Evolutionary conservation across 2,888 invertebrate genomes (phyloP), one percentile per base, ranked within the genome.

Genomic region (Chydorus sphaericus): DNA sequence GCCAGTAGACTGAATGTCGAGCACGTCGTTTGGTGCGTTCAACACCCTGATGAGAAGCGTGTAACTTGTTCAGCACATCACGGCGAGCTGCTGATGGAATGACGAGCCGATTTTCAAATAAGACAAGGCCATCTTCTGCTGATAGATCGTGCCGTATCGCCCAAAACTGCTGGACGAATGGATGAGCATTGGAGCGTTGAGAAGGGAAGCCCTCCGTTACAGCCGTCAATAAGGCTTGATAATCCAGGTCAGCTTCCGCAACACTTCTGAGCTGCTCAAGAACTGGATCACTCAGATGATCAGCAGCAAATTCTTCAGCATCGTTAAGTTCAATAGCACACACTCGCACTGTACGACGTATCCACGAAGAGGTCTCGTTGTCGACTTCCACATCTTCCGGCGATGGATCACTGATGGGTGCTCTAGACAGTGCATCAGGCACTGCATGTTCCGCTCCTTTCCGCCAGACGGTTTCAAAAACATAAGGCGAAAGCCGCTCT

Each of bases 1-100:
- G 57, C 57, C 63, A 64, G 61, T 57, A 63, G 14, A 59, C 59
- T 51, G 59, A 62, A 18, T 57, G 57, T 16, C 61, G 54, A 7
- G 62, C 48, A 8, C 60, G 54, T 4, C 56, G 54, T 49, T 62
- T 60, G 10, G 59, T 64, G 16, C 59, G 57, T n/a, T 23, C 55
- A 8, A 59, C 58, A 7, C 62, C 62, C 52, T 61, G 60, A 39
- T 63, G 61, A 7, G 62, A 59, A 20, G 51, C 44, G 39, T 64
- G 64, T 4, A 61, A 60, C 3, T 62, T 48, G 20, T 58, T 31
- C 4, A 64, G 55, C 14, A 57, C 58, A 29, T 55, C 23, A 1
- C 54, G 36, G 26, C 59, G 59, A 16, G 61, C 51, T n/a, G 18
- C 37, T 23, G 33, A 18, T 26, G 60, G 51, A 14, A 59, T 50